Percentiles rank a stretch among this genome's conserved stretches.
Conservation (phyloP, 1,140 invertebrate species). For the Bombus sylvicola region DNA sequence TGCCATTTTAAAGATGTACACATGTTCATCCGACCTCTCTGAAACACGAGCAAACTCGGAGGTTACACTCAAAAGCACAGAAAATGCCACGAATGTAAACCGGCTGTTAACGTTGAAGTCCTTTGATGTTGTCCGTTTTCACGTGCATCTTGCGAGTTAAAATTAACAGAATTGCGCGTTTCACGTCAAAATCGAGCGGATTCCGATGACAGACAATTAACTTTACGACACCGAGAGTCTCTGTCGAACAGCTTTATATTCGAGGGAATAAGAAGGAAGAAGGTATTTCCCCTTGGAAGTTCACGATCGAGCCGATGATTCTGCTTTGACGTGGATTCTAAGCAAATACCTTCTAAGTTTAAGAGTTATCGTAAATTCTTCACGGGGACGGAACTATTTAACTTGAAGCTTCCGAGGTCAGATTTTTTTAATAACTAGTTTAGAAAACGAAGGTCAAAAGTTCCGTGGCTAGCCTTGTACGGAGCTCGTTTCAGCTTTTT, state of each 20-base stretch:
- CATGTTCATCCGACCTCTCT: background rate
- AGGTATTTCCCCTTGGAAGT: background rate
- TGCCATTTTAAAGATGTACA: background rate
- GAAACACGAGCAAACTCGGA: background rate
- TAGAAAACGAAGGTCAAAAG: background rate
- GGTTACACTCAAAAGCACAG: background rate
- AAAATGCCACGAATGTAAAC: background rate
- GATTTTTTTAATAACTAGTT: background rate
- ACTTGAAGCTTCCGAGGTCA: background rate
- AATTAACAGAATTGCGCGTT: conserved; percentile 2
- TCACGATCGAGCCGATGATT: background rate
- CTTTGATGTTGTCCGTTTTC: conserved; percentile 6
- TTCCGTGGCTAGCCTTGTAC: background rate
- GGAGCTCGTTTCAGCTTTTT: background rate
- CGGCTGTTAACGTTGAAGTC: background rate
- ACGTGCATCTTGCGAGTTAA: background rate
- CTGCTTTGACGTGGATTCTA: background rate
- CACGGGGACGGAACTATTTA: too few relatives aligned
- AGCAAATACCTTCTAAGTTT: background rate
- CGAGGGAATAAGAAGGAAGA: background rate
- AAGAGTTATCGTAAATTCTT: background rate
- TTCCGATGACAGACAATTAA: background rate
- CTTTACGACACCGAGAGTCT: background rate
- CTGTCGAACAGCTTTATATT: background rate
- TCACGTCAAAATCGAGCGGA: background rate